Base-by-base conservation (phyloP, 2,888 invertebrate species). In the Bembecia ichneumoniformis region DNA sequence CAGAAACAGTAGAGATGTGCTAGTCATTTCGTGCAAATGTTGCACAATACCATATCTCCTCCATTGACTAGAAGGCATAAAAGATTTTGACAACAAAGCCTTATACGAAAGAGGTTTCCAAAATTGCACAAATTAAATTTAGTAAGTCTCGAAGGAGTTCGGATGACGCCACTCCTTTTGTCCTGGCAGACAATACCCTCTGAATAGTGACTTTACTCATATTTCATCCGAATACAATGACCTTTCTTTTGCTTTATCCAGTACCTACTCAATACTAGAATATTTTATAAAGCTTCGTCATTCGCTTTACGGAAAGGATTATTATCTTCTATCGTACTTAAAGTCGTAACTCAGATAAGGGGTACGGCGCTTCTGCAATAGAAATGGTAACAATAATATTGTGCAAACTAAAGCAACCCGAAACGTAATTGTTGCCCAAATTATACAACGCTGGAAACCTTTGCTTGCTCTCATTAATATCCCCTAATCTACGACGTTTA, bases 41-140 rank as follows among this genome's bases (percentile, higher is more conserved):
- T 68, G 64, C 68, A 75, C 73, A 76, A 80, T 81, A 77, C 78
- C 65, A 63, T 60, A 60, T 67, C 69, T 66, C 9, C 28, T 28
- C 72, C 57, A 75, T 79, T 70, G 74, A 77, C 68, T 72, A 64
- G 63, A 69, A 66, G 68, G 69, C 66, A 78, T 77, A 80, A 82
- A 81, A 67, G 76, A 64, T 70, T 68, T 64, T 66, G 65, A 69
- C 69, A 68, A 75, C 72, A 79, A 80, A 75, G 64, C 57, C 63
- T 60, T 60, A 63, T 65, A 70, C 67, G 58, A 60, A 62, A 66
- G 43, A 49, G 74, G 68, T 67, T 67, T 69, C 69, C 66, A 64
- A 71, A 81, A 73, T 77, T 73, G 72, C 70, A 75, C 68, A 79
- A 82, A 82, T 81, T 80, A 72, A 78, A 77, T 77, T 78, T 74